These are phyloP conservation scores for Catharus minimus DNA, from an alignment of 2,113 vertebrate species.

Conservation along the genomic window DNA sequence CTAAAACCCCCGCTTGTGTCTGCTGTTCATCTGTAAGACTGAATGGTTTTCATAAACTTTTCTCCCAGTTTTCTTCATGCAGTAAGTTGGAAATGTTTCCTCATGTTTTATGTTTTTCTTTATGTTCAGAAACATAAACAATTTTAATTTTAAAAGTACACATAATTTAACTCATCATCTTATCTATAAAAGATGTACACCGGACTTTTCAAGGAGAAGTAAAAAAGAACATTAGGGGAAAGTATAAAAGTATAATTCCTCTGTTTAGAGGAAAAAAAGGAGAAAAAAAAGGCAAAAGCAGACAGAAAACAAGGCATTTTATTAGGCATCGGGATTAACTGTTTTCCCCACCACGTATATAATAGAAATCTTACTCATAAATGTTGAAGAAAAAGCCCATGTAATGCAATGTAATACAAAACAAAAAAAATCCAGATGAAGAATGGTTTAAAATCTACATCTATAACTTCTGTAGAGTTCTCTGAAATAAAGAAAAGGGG, in stretches of 20 bases:
- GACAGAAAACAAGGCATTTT: background rate
- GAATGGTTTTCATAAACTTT: background rate
- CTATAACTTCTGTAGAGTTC: background rate
- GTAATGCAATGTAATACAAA: background rate
- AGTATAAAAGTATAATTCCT: background rate
- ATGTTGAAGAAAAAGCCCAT: background rate
- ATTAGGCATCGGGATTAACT: background rate
- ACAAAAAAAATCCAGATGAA: background rate
- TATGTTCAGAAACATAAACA: background rate
- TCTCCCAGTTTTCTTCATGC: background rate
- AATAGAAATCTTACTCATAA: background rate
- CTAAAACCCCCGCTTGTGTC: background rate
- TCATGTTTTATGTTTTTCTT: accelerated
- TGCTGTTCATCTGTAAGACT: background rate
- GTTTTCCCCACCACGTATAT: background rate
- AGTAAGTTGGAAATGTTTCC: background rate
- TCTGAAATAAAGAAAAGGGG: background rate
- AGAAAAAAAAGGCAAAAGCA: no score
- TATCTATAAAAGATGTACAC: background rate
- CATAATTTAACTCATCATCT: background rate
- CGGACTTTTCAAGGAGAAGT: background rate
- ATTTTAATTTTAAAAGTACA: background rate
- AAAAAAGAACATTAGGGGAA: background rate
- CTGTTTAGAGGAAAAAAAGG: background rate
- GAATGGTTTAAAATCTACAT: background rate